Base-by-base conservation (phyloP, 2,113 vertebrate species). In the Clarias magur region DNA sequence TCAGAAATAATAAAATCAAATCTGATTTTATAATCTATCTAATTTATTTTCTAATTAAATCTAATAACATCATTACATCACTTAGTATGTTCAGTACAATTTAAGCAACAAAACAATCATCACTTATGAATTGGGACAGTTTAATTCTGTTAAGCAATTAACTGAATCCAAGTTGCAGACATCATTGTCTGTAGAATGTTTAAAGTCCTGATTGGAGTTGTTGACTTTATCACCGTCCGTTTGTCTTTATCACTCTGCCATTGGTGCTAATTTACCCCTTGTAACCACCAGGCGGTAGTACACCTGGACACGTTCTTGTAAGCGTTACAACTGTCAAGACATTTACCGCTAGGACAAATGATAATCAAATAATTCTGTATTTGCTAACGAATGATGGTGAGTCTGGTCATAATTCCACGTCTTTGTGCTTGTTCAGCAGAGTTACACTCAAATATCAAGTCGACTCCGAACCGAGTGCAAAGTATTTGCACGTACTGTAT, bases 121-220 rank as follows among this genome's bases (percentile, higher is more conserved):
- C 15, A 17, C 23, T 67, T 25, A 67, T 9, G 27, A 67, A 82
- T 67, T 27, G 10, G 7, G 11, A 65, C 38, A 23, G 57, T 53
- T 82, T 82, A 27, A 67, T 65, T 63, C 62, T 83, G 67, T 67
- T 83, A 82, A n/a, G 5, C 48, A 7, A 8, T 48, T 82, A 48
- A 65, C 13, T n/a, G 0, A 53, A 25, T 48, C 16, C 38, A 38
- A 7, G 8, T 63, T 63, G 42, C 19, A 63, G 34, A 6, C 34
- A 42, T 65, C 25, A 38, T 42, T 81, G 10, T 34, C 15, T 23
- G 4, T 57, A 57, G 53, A 17, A 27, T 13, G 7, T 79, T 10
- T 9, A 21, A 27, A 70, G n/a, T 23, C 5, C 27, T 70, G 19
- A 17, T 63, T 48, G 0, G 7, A 48, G 7, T 48, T 6, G 9